phyloP scores from a whole-genome alignment of 2,888 invertebrate genomes.

The Phorcus lineatus region DNA sequence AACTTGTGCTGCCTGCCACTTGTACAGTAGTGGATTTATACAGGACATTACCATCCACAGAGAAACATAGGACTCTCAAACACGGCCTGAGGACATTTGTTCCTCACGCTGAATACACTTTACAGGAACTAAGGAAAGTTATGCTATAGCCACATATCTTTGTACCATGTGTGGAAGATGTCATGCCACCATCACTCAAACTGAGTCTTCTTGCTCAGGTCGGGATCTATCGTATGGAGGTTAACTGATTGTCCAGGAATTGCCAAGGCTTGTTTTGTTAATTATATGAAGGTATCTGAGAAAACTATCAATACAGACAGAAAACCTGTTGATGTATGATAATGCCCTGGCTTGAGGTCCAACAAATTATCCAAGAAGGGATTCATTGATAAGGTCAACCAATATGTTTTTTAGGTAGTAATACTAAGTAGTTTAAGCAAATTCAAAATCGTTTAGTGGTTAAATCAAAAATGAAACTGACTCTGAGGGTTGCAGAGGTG shows the following conservation, averaged over 20 bases:
- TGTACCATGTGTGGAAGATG: background rate
- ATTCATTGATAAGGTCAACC: too few species aligned
- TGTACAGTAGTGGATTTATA: background rate
- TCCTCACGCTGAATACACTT: background rate
- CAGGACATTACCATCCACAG: too few species aligned
- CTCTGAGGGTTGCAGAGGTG: background rate
- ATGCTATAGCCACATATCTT: conserved; percentile 3
- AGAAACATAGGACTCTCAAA: background rate
- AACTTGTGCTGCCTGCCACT: background rate
- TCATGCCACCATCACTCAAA: background rate
- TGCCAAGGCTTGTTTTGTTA: background rate
- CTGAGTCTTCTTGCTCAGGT: conserved; percentile 1
- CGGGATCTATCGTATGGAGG: conserved; percentile 6
- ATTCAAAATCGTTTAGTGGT: background rate
- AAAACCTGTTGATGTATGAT: too few species aligned
- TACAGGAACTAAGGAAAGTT: background rate
- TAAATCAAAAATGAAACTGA: background rate
- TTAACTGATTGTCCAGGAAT: background rate
- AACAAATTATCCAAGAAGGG: too few species aligned
- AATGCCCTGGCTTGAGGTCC: too few species aligned
- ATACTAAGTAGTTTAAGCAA: too few species aligned
- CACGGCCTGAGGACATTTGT: background rate
- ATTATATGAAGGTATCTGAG: too few species aligned
- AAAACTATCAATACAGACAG: too few species aligned
- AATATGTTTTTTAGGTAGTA: too few species aligned